phyloP scores from a whole-genome alignment of 2,888 invertebrate species.

The Bruchidius siliquastri region DNA sequence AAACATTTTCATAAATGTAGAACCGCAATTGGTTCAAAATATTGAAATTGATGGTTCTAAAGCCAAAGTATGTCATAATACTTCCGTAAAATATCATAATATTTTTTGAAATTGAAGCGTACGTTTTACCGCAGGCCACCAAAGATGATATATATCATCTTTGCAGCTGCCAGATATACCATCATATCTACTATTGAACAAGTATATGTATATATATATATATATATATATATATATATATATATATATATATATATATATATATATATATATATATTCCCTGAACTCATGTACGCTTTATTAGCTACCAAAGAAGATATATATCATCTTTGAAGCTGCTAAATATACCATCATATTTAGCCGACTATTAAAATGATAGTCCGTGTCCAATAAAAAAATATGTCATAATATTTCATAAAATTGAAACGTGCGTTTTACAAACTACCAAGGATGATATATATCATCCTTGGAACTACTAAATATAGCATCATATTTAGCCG shows the following conservation, averaged over 20 bases:
- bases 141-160: constrained; percentile 6
- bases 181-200: too few relatives aligned
- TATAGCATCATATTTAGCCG: too few relatives aligned
- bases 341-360: constrained; percentile 1
- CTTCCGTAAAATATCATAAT: constrained; percentile 1
- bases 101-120: too few relatives aligned
- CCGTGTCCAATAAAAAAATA: constrained; percentile 2
- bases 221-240: too few relatives aligned
- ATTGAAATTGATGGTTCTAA: constrained; percentile 7
- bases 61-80: constrained; percentile 11
- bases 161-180: neutral
- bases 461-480: too few relatives aligned
- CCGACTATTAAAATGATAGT: neutral
- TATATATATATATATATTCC: too few relatives aligned
- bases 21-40: constrained; percentile 8
- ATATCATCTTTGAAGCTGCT: neutral
- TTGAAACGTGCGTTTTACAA: neutral
- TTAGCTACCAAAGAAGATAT: neutral
- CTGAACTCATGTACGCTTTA: neutral
- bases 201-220: too few relatives aligned
- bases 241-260: too few relatives aligned
- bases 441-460: neutral
- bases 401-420: constrained; percentile 9
- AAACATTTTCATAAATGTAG: constrained; percentile 10
- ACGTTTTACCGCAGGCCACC: neutral